Conservation (phyloP, 2,888 invertebrate species). For the Drosophila nigricruria region DNA sequence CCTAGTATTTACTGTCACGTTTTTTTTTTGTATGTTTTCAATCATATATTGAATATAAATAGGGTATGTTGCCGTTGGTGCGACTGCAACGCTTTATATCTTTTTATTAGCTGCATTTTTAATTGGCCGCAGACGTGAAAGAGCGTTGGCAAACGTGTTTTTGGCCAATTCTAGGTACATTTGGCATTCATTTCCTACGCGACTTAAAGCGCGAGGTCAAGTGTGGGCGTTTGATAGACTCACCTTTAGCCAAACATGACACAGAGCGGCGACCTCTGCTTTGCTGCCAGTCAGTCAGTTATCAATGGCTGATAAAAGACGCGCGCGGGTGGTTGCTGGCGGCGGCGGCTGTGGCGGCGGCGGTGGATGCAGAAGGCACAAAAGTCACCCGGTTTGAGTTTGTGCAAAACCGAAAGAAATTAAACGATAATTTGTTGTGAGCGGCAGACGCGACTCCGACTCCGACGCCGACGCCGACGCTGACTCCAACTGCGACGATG, state of each 20-base stretch:
- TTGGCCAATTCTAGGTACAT: conserved; percentile 43
- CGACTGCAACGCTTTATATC: not conserved
- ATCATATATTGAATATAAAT: not conserved
- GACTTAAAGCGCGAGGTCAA: conserved; percentile 55
- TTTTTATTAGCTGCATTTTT: conserved; percentile 56
- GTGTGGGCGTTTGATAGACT: conserved; percentile 46
- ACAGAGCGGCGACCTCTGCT: conserved; percentile 30
- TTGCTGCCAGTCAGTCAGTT: conserved; percentile 19
- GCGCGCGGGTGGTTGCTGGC: conserved; percentile 18
- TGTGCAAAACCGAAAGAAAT: conserved; percentile 73
- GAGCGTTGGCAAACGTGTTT: conserved; percentile 78
- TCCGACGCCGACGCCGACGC: conserved; percentile 10
- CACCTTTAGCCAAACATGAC: conserved; percentile 65
- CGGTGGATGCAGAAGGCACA: conserved; percentile 33
- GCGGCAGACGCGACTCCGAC: conserved; percentile 45
- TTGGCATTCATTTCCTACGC: conserved; percentile 61
- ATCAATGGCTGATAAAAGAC: conserved; percentile 52
- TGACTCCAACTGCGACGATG: conserved; percentile 14
- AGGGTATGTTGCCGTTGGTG: conserved; percentile 4
- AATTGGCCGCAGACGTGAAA: conserved; percentile 54
- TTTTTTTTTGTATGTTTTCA: no score
- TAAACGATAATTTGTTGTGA: conserved; percentile 76
- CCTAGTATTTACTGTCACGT: no score
- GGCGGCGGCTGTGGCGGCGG: conserved; percentile 12
- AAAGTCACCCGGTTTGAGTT: conserved; percentile 68